A percentile compares a stretch with the other conserved stretches of the same genome.
These are phyloP conservation scores for Merodon equestris DNA, from an alignment of 2,888 invertebrate genomes.

Conservation along the genomic window DNA sequence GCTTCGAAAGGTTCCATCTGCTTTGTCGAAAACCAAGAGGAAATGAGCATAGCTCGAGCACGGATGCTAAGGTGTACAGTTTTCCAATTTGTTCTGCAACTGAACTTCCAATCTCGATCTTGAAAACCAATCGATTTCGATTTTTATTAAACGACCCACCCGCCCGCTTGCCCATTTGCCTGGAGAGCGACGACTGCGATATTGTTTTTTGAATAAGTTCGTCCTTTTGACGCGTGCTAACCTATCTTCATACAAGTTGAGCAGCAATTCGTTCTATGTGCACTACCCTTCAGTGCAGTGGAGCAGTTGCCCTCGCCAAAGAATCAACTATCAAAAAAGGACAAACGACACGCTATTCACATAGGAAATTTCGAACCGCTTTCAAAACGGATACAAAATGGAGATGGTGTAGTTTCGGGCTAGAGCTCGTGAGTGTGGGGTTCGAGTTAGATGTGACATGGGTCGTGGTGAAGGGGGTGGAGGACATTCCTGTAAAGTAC, in stretches of 20 bases:
- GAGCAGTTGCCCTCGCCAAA: slow-evolving; percentile 1
- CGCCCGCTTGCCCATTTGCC: slow-evolving; percentile 19
- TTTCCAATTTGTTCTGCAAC: too few species aligned
- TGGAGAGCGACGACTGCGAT: slow-evolving; percentile 15
- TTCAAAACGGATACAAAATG: slow-evolving; percentile 38
- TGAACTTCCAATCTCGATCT: too few species aligned
- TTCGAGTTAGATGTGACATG: slow-evolving; percentile 3
- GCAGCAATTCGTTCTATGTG: neutral
- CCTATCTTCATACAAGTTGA: neutral
- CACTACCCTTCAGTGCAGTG: slow-evolving; percentile 20
- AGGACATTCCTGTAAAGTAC: slow-evolving; percentile 66
- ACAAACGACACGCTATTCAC: slow-evolving; percentile 29
- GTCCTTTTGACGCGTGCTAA: slow-evolving; percentile 36
- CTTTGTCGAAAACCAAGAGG: too few species aligned
- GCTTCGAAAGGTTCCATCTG: too few species aligned
- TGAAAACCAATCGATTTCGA: slow-evolving; percentile 41
- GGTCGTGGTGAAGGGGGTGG: slow-evolving; percentile 26
- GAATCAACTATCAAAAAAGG: slow-evolving; percentile 29
- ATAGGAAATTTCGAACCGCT: slow-evolving; percentile 27
- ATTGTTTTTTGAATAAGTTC: slow-evolving; percentile 39
- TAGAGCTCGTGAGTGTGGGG: too few species aligned
- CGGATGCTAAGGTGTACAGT: too few species aligned
- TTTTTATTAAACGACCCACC: slow-evolving; percentile 29
- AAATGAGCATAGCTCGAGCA: too few species aligned
- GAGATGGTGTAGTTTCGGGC: slow-evolving; percentile 12